Conservation (phyloP, 1,140 invertebrate species). For the Drosophila kikkawai region DNA sequence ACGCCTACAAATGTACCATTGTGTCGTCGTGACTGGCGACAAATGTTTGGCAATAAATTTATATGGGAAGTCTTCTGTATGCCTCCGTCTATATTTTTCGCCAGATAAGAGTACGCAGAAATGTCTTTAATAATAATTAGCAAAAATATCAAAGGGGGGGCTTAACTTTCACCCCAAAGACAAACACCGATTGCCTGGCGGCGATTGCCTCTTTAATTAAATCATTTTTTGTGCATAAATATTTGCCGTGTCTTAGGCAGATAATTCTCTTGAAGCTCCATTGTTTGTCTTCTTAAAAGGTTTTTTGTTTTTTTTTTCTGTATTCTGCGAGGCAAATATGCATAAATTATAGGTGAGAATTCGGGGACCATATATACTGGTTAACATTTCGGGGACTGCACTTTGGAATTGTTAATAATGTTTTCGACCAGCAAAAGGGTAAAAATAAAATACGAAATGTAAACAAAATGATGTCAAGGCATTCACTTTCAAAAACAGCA, state of each 20-base stretch:
- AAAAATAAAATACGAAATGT: conserved; percentile 26
- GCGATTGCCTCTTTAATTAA: conserved; percentile 54
- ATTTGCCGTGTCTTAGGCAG: conserved; percentile 54
- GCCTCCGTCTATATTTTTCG: neutral
- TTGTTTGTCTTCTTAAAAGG: conserved; percentile 43
- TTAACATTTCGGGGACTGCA: conserved; percentile 7
- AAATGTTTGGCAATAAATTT: conserved; percentile 66
- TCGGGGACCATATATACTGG: conserved; percentile 1
- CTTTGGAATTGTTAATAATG: conserved; percentile 37
- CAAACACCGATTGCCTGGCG: conserved; percentile 20
- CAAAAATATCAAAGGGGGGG: conserved; percentile 29
- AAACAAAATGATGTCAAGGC: conserved; percentile 73
- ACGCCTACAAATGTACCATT: conserved; percentile 63
- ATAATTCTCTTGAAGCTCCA: conserved; percentile 35
- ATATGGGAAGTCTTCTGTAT: conserved; percentile 56
- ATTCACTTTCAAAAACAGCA: conserved; percentile 74
- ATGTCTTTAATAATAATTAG: conserved; percentile 63
- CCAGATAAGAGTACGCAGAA: conserved; percentile 45
- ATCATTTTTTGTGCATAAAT: conserved; percentile 65
- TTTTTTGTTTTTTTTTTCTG: conserved; percentile 13
- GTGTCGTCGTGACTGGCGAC: conserved; percentile 48
- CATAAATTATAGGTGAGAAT: conserved; percentile 45
- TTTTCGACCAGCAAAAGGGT: conserved; percentile 21
- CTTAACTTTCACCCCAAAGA: conserved; percentile 56
- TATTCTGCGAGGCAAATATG: conserved; percentile 24